Evolutionary conservation across 1,140 invertebrate genomes (phyloP).

Genomic region (Drosophila mojavensis): DNA sequence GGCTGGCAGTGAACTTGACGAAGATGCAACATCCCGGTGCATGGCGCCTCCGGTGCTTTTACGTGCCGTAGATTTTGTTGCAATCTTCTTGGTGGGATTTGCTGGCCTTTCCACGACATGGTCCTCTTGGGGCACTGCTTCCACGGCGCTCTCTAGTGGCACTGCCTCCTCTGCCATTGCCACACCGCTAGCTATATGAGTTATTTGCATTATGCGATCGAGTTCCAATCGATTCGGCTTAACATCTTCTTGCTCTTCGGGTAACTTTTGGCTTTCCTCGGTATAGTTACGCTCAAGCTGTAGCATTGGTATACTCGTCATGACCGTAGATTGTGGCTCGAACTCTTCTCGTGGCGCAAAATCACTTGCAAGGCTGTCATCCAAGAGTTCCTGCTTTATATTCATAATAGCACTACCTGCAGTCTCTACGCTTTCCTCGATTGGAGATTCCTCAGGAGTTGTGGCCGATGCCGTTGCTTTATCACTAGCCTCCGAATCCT

Average conservation of each 20-base stretch:
- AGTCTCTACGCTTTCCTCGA: not conserved
- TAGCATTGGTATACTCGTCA: conserved; percentile 76
- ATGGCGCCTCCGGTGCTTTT: conserved; percentile 57
- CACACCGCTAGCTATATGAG: conserved; percentile 68
- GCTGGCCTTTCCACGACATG: not conserved
- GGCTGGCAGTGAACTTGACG: not conserved
- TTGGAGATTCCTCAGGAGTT: not conserved
- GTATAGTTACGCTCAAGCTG: conserved; percentile 57
- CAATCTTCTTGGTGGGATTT: conserved; percentile 1
- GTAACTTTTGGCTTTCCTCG: conserved; percentile 7
- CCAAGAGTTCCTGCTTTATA: conserved; percentile 68
- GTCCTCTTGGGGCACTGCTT: conserved; percentile 38
- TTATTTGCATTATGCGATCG: conserved; percentile 72
- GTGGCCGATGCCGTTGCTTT: conserved; percentile 1
- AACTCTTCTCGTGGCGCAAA: conserved; percentile 9
- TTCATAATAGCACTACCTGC: conserved; percentile 7
- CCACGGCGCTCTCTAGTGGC: conserved; percentile 39
- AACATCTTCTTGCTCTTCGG: conserved; percentile 55
- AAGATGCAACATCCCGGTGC: not conserved
- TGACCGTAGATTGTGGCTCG: conserved; percentile 54
- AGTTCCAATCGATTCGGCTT: conserved; percentile 75
- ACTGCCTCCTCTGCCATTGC: conserved; percentile 65
- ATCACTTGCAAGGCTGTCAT: conserved; percentile 20
- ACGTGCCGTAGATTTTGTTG: conserved; percentile 54
- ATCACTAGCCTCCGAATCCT: conserved; percentile 24